Evolutionary conservation across 2,888 invertebrate species (phyloP).

Genomic region (Microdon myrmicae): DNA sequence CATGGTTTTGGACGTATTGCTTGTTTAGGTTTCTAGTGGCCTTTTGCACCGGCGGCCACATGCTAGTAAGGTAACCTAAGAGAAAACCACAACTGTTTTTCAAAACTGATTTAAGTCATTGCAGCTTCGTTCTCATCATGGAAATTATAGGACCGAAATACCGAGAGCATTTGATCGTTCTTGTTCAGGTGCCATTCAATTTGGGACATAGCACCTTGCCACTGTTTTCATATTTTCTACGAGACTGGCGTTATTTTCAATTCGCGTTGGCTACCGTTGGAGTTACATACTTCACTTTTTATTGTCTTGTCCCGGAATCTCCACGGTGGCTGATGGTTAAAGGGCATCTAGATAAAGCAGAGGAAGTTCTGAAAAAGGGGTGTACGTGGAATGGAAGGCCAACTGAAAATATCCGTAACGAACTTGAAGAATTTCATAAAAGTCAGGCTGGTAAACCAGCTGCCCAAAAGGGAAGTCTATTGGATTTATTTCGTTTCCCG

Average conservation of each 20-base stretch:
- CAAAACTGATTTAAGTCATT: constrained; percentile 11
- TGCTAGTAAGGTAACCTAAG: constrained; percentile 71
- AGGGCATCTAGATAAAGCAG: constrained; percentile 72
- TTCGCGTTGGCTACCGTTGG: constrained; percentile 73
- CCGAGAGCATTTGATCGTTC: constrained; percentile 54
- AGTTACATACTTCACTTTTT: constrained; percentile 71
- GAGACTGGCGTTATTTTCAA: constrained; percentile 75
- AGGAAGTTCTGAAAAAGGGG: constrained; percentile 70
- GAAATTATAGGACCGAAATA: constrained; percentile 69
- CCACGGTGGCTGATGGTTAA: constrained; percentile 78
- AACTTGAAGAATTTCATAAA: constrained; percentile 68
- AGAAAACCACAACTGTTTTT: constrained; percentile 34
- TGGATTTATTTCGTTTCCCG: constrained; percentile 75
- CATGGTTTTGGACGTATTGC: constrained; percentile 73
- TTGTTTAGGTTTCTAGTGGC: constrained; percentile 76
- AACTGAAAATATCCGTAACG: constrained; percentile 65
- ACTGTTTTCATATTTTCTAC: constrained; percentile 58
- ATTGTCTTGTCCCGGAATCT: constrained; percentile 79
- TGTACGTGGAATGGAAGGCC: constrained; percentile 70
- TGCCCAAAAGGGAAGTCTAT: constrained; percentile 68
- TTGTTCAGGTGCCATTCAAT: constrained; percentile 74
- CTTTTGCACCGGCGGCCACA: constrained; percentile 80
- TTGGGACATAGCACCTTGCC: constrained; percentile 72
- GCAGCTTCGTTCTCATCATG: constrained; percentile 74
- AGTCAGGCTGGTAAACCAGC: constrained; percentile 1